phyloP scores from a whole-genome alignment of 2,888 invertebrate genomes.

The Tenthredo mesomela region DNA sequence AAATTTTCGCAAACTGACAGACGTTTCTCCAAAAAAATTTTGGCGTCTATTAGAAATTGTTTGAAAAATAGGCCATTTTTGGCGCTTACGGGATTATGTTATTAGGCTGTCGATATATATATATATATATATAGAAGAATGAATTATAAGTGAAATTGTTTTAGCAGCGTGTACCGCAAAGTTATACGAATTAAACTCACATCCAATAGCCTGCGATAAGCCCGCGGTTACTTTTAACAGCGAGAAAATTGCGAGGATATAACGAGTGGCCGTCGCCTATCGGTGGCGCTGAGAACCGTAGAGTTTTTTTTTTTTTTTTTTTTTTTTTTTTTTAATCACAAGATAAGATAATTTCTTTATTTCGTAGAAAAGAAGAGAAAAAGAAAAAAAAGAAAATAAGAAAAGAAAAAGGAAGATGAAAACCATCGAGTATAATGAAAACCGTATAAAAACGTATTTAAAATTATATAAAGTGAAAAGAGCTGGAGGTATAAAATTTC shows the following conservation, averaged over 20 bases:
- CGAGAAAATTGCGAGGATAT: too few relatives aligned
- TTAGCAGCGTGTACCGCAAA: not conserved
- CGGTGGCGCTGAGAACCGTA: not conserved
- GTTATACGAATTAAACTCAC: not conserved
- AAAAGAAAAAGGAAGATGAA: not conserved
- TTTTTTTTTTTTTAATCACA: not conserved
- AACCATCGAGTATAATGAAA: not conserved
- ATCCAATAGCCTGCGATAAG: not conserved
- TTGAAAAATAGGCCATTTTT: too few relatives aligned
- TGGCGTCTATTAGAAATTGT: too few relatives aligned
- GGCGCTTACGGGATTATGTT: too few relatives aligned
- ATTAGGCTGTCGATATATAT: too few relatives aligned
- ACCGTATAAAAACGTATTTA: not conserved
- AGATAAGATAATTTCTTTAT: not conserved
- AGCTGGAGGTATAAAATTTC: not conserved
- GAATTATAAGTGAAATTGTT: not conserved
- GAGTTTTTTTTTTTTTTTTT: too few relatives aligned
- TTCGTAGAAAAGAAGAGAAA: not conserved
- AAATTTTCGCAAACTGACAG: too few relatives aligned
- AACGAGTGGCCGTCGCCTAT: too few relatives aligned
- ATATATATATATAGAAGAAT: too few relatives aligned
- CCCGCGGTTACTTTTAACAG: not conserved
- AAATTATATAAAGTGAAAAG: not conserved
- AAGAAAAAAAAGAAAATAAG: too few relatives aligned
- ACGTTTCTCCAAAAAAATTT: too few relatives aligned